Evolutionary conservation across 2,113 vertebrate genomes (phyloP).

Genomic region (Archocentrus centrarchus): DNA sequence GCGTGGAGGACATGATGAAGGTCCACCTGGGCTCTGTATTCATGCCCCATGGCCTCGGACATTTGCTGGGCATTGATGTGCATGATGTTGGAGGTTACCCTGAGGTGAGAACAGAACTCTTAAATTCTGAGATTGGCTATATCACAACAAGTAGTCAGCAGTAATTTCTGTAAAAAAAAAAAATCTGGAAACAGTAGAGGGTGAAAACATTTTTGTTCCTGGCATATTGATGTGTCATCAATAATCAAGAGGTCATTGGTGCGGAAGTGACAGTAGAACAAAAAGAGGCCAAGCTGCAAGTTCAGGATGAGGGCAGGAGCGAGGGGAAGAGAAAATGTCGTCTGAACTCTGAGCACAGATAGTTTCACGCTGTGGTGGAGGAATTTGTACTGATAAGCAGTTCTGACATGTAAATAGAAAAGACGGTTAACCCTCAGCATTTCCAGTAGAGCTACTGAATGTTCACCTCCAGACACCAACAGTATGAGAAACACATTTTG

Average conservation of each 20-base stretch:
- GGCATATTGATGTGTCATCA: conserved; percentile 34
- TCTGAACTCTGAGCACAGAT: conserved; percentile 8
- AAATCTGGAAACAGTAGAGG: not conserved
- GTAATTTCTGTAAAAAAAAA: not conserved
- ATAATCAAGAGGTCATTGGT: not conserved
- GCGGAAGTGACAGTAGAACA: conserved; percentile 9
- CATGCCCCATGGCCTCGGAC: conserved; percentile 97
- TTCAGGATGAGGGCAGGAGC: conserved; percentile 31
- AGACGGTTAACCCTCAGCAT: not conserved
- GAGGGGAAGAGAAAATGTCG: conserved; percentile 6
- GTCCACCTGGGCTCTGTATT: conserved; percentile 92
- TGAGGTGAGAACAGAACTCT: conserved; percentile 79
- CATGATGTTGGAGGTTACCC: conserved; percentile 98
- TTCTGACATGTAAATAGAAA: not conserved
- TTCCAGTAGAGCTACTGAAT: not conserved
- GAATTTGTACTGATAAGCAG: not conserved
- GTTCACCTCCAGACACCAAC: not conserved
- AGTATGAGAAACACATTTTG: not conserved
- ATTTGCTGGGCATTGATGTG: conserved; percentile 95
- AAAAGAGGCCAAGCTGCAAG: conserved; percentile 18
- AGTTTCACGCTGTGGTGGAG: conserved; percentile 17
- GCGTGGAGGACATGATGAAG: conserved; percentile 91
- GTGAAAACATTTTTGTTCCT: not conserved
- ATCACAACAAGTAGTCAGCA: not conserved
- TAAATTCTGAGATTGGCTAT: not conserved